These are phyloP conservation scores for Nanorana parkeri DNA, from an alignment of 2,113 vertebrate genomes.

Conservation along the genomic window DNA sequence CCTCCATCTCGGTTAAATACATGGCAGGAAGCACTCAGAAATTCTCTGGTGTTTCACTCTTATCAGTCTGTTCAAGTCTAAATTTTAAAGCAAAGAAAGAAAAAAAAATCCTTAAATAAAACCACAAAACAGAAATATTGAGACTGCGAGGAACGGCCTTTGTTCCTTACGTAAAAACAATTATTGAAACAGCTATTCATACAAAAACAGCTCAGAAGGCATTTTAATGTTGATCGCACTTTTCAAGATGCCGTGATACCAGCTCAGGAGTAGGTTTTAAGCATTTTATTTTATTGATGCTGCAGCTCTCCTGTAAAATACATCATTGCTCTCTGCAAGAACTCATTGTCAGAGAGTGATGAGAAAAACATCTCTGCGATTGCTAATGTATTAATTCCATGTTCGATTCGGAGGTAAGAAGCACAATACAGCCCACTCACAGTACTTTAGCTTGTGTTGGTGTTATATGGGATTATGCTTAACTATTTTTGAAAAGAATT, in stretches of 20 bases:
- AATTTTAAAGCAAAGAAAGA: not conserved
- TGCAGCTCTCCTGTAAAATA: not conserved
- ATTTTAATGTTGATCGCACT: not conserved
- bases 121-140: not conserved
- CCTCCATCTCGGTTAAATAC: not conserved
- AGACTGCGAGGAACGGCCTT: not conserved
- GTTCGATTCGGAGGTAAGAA: not conserved
- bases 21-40: not conserved
- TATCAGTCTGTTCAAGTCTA: not conserved
- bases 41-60: slow-evolving; percentile 7
- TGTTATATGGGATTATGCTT: no score
- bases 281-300: slow-evolving; percentile 9
- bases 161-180: slow-evolving; percentile 1
- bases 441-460: no score
- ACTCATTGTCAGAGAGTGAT: slow-evolving; percentile 11
- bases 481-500: no score
- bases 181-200: slow-evolving; percentile 22
- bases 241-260: not conserved
- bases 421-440: no score
- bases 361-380: not conserved
- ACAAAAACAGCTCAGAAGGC: not conserved
- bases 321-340: not conserved
- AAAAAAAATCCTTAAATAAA: slow-evolving; percentile 1
- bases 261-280: not conserved
- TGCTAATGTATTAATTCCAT: not conserved